Conservation (phyloP, 2,113 vertebrate genomes). For the Antechinus flavipes region DNA sequence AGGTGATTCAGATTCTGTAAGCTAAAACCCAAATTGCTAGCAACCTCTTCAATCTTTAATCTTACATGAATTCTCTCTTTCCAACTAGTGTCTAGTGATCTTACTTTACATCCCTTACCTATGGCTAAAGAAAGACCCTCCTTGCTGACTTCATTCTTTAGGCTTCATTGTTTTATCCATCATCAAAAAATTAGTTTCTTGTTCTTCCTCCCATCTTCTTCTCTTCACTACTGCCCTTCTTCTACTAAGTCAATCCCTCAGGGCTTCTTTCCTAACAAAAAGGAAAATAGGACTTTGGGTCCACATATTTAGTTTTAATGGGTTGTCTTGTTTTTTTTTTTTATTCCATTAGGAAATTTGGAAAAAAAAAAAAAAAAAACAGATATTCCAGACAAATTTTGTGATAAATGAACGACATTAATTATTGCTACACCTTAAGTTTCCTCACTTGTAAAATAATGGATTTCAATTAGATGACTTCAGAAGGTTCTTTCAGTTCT, state of each 20-base stretch:
- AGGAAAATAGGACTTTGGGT: background rate
- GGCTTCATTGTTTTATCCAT: background rate
- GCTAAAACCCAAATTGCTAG: background rate
- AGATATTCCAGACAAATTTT: background rate
- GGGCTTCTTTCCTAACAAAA: background rate
- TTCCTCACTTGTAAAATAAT: background rate
- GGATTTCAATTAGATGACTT: background rate
- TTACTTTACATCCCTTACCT: background rate
- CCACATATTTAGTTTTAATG: background rate
- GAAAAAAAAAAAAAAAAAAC: background rate
- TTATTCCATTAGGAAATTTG: background rate
- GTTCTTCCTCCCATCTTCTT: constrained; percentile 8
- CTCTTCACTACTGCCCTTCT: background rate
- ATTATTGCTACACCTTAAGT: background rate
- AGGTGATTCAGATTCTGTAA: background rate
- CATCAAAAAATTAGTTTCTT: constrained; percentile 17
- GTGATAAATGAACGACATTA: background rate
- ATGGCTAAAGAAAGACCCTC: background rate
- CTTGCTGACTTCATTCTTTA: background rate
- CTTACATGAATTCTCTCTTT: background rate
- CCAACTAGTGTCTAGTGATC: background rate
- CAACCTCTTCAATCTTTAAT: background rate
- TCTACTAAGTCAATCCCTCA: background rate
- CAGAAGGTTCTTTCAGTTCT: background rate
- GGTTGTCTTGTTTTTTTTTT: background rate